Evolutionary conservation across 2,797 vertebrate species (phyloP), one percentile per base, ranked within the genome.

Genomic region (Onychomys arenicola): DNA sequence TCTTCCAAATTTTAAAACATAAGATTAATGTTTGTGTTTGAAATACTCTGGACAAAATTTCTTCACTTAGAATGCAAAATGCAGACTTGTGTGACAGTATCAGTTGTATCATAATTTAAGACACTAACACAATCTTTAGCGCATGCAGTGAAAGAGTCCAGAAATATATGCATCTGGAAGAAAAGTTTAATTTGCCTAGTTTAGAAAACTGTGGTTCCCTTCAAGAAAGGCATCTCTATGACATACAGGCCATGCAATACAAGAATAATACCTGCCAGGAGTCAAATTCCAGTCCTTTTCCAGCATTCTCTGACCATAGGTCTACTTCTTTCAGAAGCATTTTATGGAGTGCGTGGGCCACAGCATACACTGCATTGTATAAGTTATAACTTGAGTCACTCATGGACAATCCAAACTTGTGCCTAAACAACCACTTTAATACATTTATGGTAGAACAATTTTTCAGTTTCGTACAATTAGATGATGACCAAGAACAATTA

Each of bases 241-340:
- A 21, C 1, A 40, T 25, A 34, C 4, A 57, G 25, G 19, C 4
- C 8, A 71, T 52, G 10, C 5, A 61, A 32, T n/a, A 11, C 9
- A 49, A n/a, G 13, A 32, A 8, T 9, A 11, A 17, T 86, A 80
- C 75, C 61, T 80, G 75, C 59, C 49, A 87, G 1, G 73, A 16
- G 29, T 37, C 46, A 27, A 87, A 69, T 14, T 8, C 9, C 29
- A 17, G 9, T 17, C 2, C 2, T 6, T 57, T 80, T 0, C 23
- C 29, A 21, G 49, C 13, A 17, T 27, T 37, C 6, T 10, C 2
- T 43, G 37, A 7, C 27, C 8, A 19, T 0, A 2, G 1, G 2
- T 88, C 21, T 43, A 3, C 37, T 37, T 49, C 29, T 10, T 81
- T 49, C 5, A 88, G 37, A 49, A 88, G 10, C 76, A 93, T 71